A percentile compares a stretch with the other conserved stretches of the same genome.
Evolutionary conservation across 2,888 invertebrate species (phyloP).

Genomic region (Nomada ferruginata): DNA sequence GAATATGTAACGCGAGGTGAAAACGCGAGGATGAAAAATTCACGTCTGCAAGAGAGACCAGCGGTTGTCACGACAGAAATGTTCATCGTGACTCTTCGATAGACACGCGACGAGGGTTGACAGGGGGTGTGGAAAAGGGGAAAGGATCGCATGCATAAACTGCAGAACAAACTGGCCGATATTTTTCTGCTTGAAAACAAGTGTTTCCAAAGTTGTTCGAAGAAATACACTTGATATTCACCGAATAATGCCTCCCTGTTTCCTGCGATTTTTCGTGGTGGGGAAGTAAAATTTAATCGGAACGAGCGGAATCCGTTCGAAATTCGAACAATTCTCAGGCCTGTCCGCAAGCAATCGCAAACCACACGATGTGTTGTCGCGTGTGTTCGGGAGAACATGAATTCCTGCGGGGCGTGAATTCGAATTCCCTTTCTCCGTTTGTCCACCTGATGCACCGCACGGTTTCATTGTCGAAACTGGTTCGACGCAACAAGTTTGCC

Average conservation of each 20-base stretch:
- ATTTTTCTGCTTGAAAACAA: not conserved
- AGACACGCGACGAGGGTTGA: slow-evolving; percentile 1
- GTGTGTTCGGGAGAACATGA: not conserved
- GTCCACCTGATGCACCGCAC: slow-evolving; percentile 51
- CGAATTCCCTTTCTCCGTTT: slow-evolving; percentile 40
- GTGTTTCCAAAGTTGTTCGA: no score
- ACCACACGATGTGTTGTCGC: not conserved
- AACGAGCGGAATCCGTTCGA: not conserved
- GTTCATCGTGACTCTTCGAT: slow-evolving; percentile 31
- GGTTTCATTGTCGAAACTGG: slow-evolving; percentile 26
- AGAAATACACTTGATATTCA: no score
- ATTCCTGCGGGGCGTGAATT: slow-evolving; percentile 38
- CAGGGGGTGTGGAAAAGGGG: not conserved
- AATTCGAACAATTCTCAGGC: not conserved
- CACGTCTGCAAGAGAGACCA: not conserved
- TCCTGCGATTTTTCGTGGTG: no score
- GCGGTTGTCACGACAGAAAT: slow-evolving; percentile 5
- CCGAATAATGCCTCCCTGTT: no score
- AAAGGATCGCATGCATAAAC: slow-evolving; percentile 26
- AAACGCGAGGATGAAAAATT: slow-evolving; percentile 20
- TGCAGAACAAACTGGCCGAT: not conserved
- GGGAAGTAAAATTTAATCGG: not conserved
- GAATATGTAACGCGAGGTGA: not conserved
- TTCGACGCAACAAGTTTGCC: slow-evolving; percentile 79
- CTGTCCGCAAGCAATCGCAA: no score